A percentile compares a stretch with the other conserved stretches of the same genome.
phyloP scores from a whole-genome alignment of 2,113 vertebrate species.

The Hypanus sabinus region DNA sequence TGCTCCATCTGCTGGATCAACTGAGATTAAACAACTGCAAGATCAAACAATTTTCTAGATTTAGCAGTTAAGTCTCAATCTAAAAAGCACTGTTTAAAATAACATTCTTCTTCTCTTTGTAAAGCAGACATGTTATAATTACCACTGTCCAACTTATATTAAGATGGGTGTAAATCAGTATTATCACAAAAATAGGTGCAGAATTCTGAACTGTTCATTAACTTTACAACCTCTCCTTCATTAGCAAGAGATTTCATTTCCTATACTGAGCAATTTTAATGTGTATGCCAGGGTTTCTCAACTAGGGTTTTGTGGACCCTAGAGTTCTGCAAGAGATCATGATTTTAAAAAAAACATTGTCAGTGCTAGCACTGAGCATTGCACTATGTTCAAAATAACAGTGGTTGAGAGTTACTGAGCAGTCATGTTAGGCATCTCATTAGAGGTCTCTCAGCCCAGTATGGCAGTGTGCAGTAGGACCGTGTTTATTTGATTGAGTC shows the following conservation, averaged over 20 bases:
- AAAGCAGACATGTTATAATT: neutral
- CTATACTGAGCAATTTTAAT: neutral
- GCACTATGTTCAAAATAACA: too few relatives aligned
- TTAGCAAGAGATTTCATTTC: neutral
- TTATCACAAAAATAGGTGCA: neutral
- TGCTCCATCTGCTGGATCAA: conserved; percentile 14
- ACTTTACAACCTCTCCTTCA: neutral
- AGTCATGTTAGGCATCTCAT: too few relatives aligned
- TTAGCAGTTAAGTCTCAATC: neutral
- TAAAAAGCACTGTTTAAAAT: neutral
- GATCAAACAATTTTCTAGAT: neutral
- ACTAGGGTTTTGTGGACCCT: too few relatives aligned
- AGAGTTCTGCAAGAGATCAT: too few relatives aligned
- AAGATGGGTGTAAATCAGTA: neutral
- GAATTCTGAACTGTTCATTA: neutral
- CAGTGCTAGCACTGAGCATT: too few relatives aligned
- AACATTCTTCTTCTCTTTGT: too few relatives aligned
- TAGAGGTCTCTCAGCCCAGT: too few relatives aligned
- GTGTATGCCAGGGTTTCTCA: too few relatives aligned
- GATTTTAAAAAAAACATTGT: too few relatives aligned
- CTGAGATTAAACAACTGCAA: neutral
- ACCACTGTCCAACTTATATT: neutral
- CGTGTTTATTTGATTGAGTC: too few relatives aligned
- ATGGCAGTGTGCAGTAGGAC: too few relatives aligned
- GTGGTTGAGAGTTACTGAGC: too few relatives aligned